phyloP scores from a whole-genome alignment of 1,140 invertebrate genomes.

The Pygmarrhopalites habei region DNA sequence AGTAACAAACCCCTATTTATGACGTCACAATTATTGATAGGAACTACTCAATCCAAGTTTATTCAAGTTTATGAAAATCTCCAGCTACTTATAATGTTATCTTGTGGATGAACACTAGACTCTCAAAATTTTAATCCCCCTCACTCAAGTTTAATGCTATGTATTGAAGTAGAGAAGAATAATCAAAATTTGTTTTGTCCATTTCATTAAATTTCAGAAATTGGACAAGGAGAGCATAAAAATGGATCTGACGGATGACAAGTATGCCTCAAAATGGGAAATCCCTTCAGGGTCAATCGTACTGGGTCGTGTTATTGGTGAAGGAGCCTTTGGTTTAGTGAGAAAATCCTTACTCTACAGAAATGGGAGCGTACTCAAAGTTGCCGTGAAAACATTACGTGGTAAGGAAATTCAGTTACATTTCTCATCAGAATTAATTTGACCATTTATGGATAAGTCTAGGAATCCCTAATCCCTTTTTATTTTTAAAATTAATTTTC shows the following conservation, averaged over 20 bases:
- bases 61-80: too few relatives aligned
- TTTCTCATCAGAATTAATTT: neutral
- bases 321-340: conserved; percentile 28
- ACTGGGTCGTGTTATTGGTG: conserved; percentile 21
- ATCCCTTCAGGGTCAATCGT: conserved; percentile 13
- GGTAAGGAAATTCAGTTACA: conserved; percentile 13
- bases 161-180: too few relatives aligned
- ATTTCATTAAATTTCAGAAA: conserved; percentile 8
- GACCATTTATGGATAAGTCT: neutral
- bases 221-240: conserved; percentile 20
- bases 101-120: too few relatives aligned
- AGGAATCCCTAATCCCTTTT: neutral
- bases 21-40: too few relatives aligned
- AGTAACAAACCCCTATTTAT: too few relatives aligned
- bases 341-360: conserved; percentile 14
- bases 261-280: conserved; percentile 28
- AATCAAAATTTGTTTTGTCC: neutral
- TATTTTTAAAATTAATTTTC: too few relatives aligned
- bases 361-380: conserved; percentile 15
- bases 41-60: too few relatives aligned
- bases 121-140: too few relatives aligned
- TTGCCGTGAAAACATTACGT: conserved; percentile 27
- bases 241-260: neutral
- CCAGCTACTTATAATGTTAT: too few relatives aligned
- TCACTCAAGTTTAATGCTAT: too few relatives aligned